Base-by-base conservation (phyloP, 2,888 invertebrate species). In the Litoditis marina region DNA sequence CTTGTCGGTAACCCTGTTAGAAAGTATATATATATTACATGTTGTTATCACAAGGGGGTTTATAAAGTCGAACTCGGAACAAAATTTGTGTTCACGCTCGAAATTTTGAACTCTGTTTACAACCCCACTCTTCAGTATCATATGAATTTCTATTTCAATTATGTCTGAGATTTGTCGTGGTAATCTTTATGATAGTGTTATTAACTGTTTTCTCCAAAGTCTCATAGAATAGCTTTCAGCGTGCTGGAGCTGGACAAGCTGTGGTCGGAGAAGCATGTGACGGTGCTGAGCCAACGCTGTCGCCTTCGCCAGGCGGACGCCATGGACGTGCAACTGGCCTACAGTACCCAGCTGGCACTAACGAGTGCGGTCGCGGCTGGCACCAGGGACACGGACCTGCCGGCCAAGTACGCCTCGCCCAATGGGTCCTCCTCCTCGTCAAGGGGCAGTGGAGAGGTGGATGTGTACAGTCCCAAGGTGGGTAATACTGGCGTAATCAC, bases 241-340 rank as follows among this genome's bases (percentile, higher is more conserved):
- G 42, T 60, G 16, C 31, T 54, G 22, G 60, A 58, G 30, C 16
- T 44, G 34, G 60, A 56, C 6, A 50, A 60, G 32, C 19, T 36
- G 19, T 16, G 16, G 8, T 53, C n/a, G 13, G 62, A 65, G 22
- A 56, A 47, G 32, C 19, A 57, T 42, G 31, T 52, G 16, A 58
- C 36, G 30, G 54, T 65, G 47, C 39, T 56, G 22, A 49, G 53
- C 5, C 42, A 34, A 30, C 31, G 50, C 4, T 61, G 55, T 52
- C 57, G 61, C 16, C 34, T 65, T n/a, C 27, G 65, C n/a, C 32
- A 49, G 22, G 60, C 55, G 1, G 59, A 59, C 11, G 11, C 59
- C n/a, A 49, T 59, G n/a, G 59, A 59, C 36, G 50, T 59, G 16
- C 50, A 50, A n/a, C 27, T 59, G n/a, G 50, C 50, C 39, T 52